Conservation (phyloP, 2,888 invertebrate species). For the Rhagonycha lutea region DNA sequence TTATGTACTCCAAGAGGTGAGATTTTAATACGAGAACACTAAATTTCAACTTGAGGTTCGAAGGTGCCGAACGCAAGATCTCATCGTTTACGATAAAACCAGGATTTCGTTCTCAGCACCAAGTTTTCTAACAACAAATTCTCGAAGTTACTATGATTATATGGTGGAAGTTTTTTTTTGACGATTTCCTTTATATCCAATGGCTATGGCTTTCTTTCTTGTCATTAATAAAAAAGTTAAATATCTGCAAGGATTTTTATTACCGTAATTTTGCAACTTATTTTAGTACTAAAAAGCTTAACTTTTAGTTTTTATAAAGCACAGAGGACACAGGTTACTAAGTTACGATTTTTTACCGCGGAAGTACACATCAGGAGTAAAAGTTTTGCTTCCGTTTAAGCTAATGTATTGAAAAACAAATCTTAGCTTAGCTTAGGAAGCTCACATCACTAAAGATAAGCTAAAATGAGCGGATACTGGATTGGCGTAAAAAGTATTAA, state of each 20-base stretch:
- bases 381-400: too few species aligned
- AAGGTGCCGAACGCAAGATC: not conserved
- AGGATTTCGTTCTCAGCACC: not conserved
- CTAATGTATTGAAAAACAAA: too few species aligned
- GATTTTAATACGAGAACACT: not conserved
- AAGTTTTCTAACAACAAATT: not conserved
- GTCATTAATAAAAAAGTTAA: not conserved
- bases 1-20: not conserved
- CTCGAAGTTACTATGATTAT: not conserved
- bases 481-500: too few species aligned
- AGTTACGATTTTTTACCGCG: not conserved
- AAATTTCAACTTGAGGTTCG: not conserved
- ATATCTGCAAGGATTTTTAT: not conserved
- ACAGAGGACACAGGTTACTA: not conserved
- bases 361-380: too few species aligned
- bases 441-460: too few species aligned
- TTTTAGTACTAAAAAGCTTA: not conserved
- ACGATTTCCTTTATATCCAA: not conserved
- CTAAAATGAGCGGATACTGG: too few species aligned
- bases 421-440: too few species aligned
- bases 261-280: not conserved
- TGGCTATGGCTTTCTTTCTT: not conserved
- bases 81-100: not conserved
- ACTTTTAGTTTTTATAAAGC: not conserved
- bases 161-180: not conserved